Conservation (phyloP, 2,888 invertebrate genomes). For the Nephrotoma flavescens region DNA sequence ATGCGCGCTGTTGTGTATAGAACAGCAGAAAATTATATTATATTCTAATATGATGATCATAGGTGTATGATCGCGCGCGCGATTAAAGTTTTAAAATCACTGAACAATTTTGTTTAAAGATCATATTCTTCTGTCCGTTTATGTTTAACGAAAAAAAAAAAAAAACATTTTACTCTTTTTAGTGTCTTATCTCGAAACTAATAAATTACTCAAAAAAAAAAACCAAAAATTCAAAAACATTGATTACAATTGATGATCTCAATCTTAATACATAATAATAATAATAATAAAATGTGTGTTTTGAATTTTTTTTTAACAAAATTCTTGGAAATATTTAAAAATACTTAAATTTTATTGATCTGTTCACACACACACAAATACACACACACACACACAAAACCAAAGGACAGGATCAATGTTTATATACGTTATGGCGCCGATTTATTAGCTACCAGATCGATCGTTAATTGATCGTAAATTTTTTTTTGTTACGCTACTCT, state of each 20-base stretch:
- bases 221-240: not conserved
- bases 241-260: conserved; percentile 1
- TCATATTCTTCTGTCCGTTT: not conserved
- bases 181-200: not conserved
- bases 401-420: not conserved
- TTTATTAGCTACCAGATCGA: not conserved
- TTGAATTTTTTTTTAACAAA: not conserved
- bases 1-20: not conserved
- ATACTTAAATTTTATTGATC: not conserved
- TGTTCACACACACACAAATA: not conserved
- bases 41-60: not conserved
- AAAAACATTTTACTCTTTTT: not conserved
- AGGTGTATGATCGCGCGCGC: not conserved
- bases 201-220: conserved; percentile 1
- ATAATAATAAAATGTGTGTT: not conserved
- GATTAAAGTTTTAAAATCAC: not conserved
- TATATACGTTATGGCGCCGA: not conserved
- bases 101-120: not conserved
- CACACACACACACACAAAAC: not conserved
- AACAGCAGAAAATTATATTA: not conserved
- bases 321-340: conserved; percentile 2
- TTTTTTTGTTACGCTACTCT: not conserved
- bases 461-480: not conserved
- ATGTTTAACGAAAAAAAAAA: not conserved
- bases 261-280: not conserved